phyloP scores from a whole-genome alignment of 1,140 invertebrate species.

The Sitophilus oryzae region DNA sequence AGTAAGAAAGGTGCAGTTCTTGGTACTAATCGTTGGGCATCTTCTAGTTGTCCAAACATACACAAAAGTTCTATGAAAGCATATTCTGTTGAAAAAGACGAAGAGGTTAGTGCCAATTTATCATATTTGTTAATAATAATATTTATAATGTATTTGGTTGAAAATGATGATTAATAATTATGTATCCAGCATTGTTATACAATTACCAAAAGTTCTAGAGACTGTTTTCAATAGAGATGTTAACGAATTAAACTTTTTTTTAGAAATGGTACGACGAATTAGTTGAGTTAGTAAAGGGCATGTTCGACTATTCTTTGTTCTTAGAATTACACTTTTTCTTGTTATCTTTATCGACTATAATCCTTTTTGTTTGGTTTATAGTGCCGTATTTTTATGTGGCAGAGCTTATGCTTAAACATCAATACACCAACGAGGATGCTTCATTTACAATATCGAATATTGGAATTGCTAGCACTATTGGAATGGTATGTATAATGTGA shows the following conservation, averaged over 20 bases:
- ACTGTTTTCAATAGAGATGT: background rate
- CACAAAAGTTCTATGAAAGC: constrained; percentile 86
- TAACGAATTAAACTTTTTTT: constrained; percentile 27
- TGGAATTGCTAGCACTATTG: constrained; percentile 82
- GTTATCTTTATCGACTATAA: constrained; percentile 74
- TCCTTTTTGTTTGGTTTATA: constrained; percentile 85
- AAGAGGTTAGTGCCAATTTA: constrained; percentile 52
- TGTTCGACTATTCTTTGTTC: constrained; percentile 77
- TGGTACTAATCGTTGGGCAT: constrained; percentile 70
- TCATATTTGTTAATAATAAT: background rate
- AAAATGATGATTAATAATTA: background rate
- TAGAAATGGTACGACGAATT: constrained; percentile 74
- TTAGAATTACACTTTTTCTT: constrained; percentile 72
- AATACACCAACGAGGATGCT: constrained; percentile 61
- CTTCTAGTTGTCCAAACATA: constrained; percentile 85
- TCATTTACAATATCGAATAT: constrained; percentile 74
- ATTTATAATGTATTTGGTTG: constrained; percentile 13
- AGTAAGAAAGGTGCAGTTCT: constrained; percentile 72
- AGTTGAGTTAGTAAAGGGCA: constrained; percentile 62
- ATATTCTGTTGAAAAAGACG: constrained; percentile 69
- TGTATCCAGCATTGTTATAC: background rate
- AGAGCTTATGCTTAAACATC: constrained; percentile 59
- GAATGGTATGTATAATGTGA: constrained; percentile 61
- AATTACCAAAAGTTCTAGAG: background rate
- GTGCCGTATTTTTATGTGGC: constrained; percentile 85